These are phyloP conservation scores for Drosophila nr. medialis DNA, from an alignment of 2,888 invertebrate species.

Conservation along the genomic window DNA sequence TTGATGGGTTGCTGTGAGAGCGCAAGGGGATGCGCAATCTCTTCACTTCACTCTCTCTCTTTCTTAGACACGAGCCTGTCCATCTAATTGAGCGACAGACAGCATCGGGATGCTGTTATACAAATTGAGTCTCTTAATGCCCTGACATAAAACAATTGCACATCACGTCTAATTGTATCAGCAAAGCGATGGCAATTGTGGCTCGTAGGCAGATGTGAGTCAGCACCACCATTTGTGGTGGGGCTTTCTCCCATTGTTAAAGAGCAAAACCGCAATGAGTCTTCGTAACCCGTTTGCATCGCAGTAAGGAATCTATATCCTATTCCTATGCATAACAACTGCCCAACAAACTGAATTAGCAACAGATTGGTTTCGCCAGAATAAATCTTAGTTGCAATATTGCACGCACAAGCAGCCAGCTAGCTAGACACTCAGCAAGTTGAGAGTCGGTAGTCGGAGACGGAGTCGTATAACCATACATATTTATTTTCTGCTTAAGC, in stretches of 20 bases:
- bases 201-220: conserved; percentile 15
- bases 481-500: conserved; percentile 75
- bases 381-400: conserved; percentile 32
- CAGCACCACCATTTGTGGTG: conserved; percentile 13
- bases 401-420: conserved; percentile 41
- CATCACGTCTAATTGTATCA: conserved; percentile 26
- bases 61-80: conserved; percentile 17
- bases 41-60: background rate
- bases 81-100: conserved; percentile 34
- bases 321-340: conserved; percentile 4
- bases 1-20: conserved; percentile 35
- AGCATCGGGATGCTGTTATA: conserved; percentile 35
- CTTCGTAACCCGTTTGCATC: conserved; percentile 4
- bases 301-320: too few relatives aligned
- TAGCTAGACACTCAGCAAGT: conserved; percentile 2
- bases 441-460: conserved; percentile 4
- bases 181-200: conserved; percentile 1
- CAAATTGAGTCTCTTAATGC: conserved; percentile 39
- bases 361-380: conserved; percentile 19
- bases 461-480: conserved; percentile 20
- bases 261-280: conserved; percentile 17
- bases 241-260: conserved; percentile 48
- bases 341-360: conserved; percentile 13
- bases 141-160: conserved; percentile 34
- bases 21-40: conserved; percentile 17